Percentiles rank a stretch among this genome's conserved stretches.
Conservation (phyloP, 2,113 vertebrate genomes). For the Pituophis catenifer region DNA sequence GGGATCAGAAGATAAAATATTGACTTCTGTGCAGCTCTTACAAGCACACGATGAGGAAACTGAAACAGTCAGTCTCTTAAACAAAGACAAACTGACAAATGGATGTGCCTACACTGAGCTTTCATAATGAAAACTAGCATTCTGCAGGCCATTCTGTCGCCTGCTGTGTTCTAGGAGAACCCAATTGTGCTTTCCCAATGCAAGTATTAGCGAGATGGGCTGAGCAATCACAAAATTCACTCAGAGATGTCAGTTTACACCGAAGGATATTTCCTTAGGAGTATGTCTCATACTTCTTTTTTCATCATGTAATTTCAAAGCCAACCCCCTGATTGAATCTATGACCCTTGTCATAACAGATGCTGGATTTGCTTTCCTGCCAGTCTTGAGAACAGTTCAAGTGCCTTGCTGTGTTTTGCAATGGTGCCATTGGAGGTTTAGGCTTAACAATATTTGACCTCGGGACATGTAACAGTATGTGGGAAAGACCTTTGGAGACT, state of each 20-base stretch:
- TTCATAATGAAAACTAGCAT: background rate
- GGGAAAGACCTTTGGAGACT: background rate
- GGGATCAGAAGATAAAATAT: background rate
- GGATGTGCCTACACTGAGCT: background rate
- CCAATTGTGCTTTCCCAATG: background rate
- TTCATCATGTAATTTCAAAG: background rate
- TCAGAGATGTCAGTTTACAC: background rate
- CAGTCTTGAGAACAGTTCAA: background rate
- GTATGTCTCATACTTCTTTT: background rate
- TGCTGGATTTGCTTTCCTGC: background rate
- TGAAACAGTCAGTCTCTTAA: background rate
- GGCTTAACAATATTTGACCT: background rate
- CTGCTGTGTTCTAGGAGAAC: background rate
- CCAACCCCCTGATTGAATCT: background rate
- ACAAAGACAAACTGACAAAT: background rate
- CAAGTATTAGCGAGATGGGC: background rate
- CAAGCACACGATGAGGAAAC: background rate
- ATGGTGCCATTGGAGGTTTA: background rate
- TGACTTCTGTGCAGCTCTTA: background rate
- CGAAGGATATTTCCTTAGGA: background rate
- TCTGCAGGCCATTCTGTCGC: background rate
- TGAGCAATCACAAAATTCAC: background rate
- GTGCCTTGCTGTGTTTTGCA: background rate
- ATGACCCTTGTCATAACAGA: background rate
- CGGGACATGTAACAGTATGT: background rate